Base-by-base conservation (phyloP, 2,113 vertebrate species). In the Gallinago undulata region DNA sequence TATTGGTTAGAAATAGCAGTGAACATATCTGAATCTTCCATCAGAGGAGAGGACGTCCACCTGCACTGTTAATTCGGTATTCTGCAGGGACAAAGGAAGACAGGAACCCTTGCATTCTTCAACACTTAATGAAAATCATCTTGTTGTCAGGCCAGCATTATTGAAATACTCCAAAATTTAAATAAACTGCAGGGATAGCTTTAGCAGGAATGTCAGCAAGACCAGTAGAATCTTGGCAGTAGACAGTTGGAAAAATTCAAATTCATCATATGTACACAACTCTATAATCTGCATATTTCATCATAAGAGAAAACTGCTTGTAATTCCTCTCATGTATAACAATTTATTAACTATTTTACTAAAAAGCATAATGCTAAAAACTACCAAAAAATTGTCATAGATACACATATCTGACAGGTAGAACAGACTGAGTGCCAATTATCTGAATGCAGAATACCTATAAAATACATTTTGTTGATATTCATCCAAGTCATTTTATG, bases 171-270 rank as follows among this genome's bases (percentile, higher is more conserved):
- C 30, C 0, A 7, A 60, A 60, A 18, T 63, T 75, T 74, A 93
- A 97, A 95, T 91, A 35, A 95, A 87, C 30, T 74, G 35, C 70
- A 66, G 41, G 31, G 64, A 37, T 50, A 48, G 74, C 47, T 72
- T 88, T 72, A 92, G 63, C 53, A 97, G 62, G 78, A 95, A 97
- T 90, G 64, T 78, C 50, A 92, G 28, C 76, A 93, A 95, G 76
- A 96, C 48, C 67, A 92, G 84, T 88, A 66, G 60, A 37, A 55
- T 35, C 51, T 68, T 55, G 83, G 90, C 83, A 94, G 77, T 70
- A 60, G 48, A 82, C 81, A 76, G 55, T 27, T 81, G 76, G 74
- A 82, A 87, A 83, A 80, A 91, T 70, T 89, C 21, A 67, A 74
- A 72, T 62, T 86, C 66, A 33, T 90, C 33, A 23, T 27, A n/a